Base-by-base conservation (phyloP, 2,888 invertebrate species). In the Ethmia dodecea region DNA sequence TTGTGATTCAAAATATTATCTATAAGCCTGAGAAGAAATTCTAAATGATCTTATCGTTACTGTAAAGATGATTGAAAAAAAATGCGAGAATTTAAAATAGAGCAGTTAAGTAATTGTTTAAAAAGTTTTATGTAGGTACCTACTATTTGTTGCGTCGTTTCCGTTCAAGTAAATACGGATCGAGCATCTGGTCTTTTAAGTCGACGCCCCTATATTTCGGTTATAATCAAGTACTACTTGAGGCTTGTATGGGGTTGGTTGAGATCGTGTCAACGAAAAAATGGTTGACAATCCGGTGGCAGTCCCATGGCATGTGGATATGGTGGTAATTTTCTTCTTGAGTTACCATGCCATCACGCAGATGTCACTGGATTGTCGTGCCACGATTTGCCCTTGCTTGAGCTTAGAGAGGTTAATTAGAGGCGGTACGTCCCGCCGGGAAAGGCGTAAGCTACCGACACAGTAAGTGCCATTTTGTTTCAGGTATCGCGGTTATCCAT, bases 41-140 rank as follows among this genome's bases (percentile, higher is more conserved):
- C n/a, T n/a, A n/a, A n/a, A n/a, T n/a, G n/a, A n/a, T n/a, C n/a
- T n/a, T n/a, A n/a, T n/a, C n/a, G n/a, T n/a, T n/a, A n/a, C n/a
- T n/a, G n/a, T n/a, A n/a, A n/a, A n/a, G n/a, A n/a, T n/a, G n/a
- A n/a, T n/a, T n/a, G n/a, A n/a, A n/a, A n/a, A n/a, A n/a, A n/a
- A n/a, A n/a, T n/a, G n/a, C n/a, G n/a, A n/a, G n/a, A n/a, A n/a
- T 30, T 30, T 5, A 16, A 11, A 11, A 30, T 30, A 5, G 30
- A 30, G 16, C 10, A 15, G 5, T 30, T 30, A 8, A 30, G 18
- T 6, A 30, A 11, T 8, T 18, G 30, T 16, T 30, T 38, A 15
- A 43, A 44, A 12, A 49, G 33, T 29, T 50, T 49, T 32, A 38
- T 44, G 31, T 37, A n/a, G n/a, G n/a, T n/a, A n/a, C n/a, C n/a